Evolutionary conservation across 2,113 vertebrate species (phyloP), one percentile per base, ranked within the genome.

Genomic region (Calidris pygmaea): DNA sequence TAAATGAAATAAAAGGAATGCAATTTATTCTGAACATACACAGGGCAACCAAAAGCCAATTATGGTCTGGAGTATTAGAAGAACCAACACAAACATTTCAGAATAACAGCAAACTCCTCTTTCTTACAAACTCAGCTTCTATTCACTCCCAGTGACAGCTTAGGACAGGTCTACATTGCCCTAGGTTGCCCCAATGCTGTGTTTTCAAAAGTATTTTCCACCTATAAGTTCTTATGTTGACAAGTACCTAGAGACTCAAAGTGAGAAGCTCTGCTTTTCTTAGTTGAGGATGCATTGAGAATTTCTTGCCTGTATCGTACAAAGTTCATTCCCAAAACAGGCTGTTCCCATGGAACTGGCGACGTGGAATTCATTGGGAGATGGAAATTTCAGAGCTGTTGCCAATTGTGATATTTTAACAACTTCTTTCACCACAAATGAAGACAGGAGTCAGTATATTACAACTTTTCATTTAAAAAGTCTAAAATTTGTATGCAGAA

Each of bases 241-340:
- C 21, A 76, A 18, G 20, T 58, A 58, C 6, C 2, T 55, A 53
- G 20, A 0, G 1, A 77, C 16, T 22, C 2, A 1, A 81, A 87
- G 35, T 29, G 34, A 77, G 30, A 50, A 84, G 27, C 24, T 67
- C 55, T 77, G 34, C 18, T 84, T 68, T 89, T 74, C 39, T 93
- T 66, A 27, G 30, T 37, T 81, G 19, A 59, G 30, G 23, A 55
- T 37, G 6, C 26, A 65, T 0, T 10, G 59, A 56, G 39, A 87
- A 52, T 53, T 77, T 89, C 35, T 71, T 78, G 19, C 21, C 47
- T 58, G 32, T 8, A 34, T n/a, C 66, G 27, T 20, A 70, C 16
- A 53, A 85, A 85, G 41, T 14, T 82, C 15, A 20, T 91, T 77
- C 39, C 48, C 16, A 39, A 87, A 70, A 30, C 12, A 71, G 19